Conservation (phyloP, 2,888 invertebrate genomes). For the Chrysolina haemoptera region DNA sequence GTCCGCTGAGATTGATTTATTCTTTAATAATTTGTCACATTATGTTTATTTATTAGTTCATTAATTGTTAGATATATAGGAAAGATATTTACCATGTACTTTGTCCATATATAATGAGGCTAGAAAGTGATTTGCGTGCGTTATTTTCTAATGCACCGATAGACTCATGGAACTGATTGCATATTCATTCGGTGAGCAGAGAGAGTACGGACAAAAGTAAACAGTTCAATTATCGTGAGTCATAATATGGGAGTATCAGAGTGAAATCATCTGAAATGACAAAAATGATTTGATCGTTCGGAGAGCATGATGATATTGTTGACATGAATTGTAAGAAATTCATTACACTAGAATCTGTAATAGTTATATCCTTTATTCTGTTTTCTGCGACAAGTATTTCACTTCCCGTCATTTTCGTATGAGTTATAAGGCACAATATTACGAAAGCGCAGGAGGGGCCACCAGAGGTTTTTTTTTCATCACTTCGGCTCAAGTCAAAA, state of each 20-base stretch:
- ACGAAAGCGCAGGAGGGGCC: no score
- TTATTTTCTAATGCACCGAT: conserved; percentile 21
- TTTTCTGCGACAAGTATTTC: no score
- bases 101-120: conserved; percentile 51
- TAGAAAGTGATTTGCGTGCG: conserved; percentile 48
- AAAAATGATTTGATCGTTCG: no score
- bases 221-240: conserved; percentile 17
- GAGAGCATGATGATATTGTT: no score
- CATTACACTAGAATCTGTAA: no score
- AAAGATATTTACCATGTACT: conserved; percentile 54
- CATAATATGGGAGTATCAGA: conserved; percentile 4
- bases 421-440: no score
- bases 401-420: no score
- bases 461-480: no score
- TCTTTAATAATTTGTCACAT: conserved; percentile 57
- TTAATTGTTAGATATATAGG: conserved; percentile 55
- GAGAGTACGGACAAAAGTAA: conserved; percentile 9
- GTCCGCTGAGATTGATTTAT: conserved; percentile 51
- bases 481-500: no score
- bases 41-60: conserved; percentile 56
- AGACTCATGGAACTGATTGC: conserved; percentile 18
- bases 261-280: no score
- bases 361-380: no score
- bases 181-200: background rate
- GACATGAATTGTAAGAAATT: no score